Evolutionary conservation across 1,140 invertebrate genomes (phyloP), one percentile per base, ranked within the genome.

Genomic region (Teleogryllus occipitalis): DNA sequence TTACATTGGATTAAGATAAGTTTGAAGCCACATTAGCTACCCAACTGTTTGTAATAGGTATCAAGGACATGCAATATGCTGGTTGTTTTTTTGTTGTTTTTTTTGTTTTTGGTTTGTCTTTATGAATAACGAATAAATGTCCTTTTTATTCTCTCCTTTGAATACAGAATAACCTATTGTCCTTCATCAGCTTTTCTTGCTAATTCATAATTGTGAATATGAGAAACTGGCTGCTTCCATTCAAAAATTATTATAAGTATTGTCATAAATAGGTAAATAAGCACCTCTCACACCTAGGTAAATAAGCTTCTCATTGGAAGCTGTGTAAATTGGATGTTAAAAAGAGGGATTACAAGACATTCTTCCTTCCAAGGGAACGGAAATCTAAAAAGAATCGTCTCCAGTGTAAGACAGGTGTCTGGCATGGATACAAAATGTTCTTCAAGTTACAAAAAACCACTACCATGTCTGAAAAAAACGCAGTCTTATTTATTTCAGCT

Each of bases 401-500:
- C 18, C 10, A 18, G 7, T 14, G 10, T 65, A 65, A 39, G 27
- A 39, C 27, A 39, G 27, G 27, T 39, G 27, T 39, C 27, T 39
- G 27, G 27, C 27, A 39, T 39, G 27, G 27, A 39, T 39, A 39
- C 27, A 39, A 39, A 39, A 39, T 39, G 27, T 39, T 39, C 27
- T 39, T 39, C 27, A 39, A 39, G 27, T 39, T 39, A 39, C 27
- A 65, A 65, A 65, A 65, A 65, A 14, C 10, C 54, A 18, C 54
- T 14, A 65, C 0, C 54, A 65, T 2, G 10, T 65, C 54, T 39
- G 27, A 39, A 65, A 10, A 65, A 65, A 65, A 65, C 18, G 54
- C 54, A 65, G 54, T 65, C 54, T 65, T 65, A 65, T 65, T 65
- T 65, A 65, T 65, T 65, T 65, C 54, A 65, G 54, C 54, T 65